These are phyloP conservation scores for Drosophila aldrichi DNA, from an alignment of 2,888 invertebrate species.

Conservation along the genomic window DNA sequence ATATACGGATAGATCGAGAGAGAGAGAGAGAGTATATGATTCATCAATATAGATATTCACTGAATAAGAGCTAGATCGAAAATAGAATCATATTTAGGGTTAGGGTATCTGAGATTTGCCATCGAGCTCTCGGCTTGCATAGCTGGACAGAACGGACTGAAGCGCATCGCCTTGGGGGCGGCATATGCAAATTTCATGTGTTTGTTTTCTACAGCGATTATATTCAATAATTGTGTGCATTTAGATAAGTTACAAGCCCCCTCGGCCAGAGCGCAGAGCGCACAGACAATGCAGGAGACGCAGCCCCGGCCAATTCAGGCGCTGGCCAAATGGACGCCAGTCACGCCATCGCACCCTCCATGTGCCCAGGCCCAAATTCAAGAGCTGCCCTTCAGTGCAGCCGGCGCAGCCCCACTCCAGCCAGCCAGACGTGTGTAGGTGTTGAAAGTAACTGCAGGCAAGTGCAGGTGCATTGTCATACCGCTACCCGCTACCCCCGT, in stretches of 20 bases:
- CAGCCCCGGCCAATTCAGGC: conserved; percentile 55
- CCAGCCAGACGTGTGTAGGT: conserved; percentile 64
- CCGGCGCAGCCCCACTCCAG: conserved; percentile 11
- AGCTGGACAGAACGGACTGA: conserved; percentile 9
- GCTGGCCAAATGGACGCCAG: conserved; percentile 68
- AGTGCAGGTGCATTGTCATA: conserved; percentile 47
- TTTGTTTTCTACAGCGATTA: conserved; percentile 69
- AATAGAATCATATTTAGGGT: background rate
- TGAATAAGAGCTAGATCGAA: background rate
- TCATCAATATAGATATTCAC: no score
- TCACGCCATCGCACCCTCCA: conserved; percentile 71
- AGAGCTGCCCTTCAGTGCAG: background rate
- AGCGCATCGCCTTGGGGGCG: conserved; percentile 68
- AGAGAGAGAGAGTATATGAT: no score
- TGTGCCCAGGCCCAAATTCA: conserved; percentile 3
- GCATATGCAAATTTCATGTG: conserved; percentile 65
- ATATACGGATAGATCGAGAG: background rate
- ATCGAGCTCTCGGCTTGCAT: background rate
- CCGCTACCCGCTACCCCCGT: background rate
- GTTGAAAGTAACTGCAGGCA: conserved; percentile 70
- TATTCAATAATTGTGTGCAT: conserved; percentile 82
- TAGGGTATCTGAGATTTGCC: conserved; percentile 14
- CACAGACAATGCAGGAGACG: conserved; percentile 50
- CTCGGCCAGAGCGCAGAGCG: conserved; percentile 32
- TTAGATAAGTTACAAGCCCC: conserved; percentile 79